Percentiles rank a stretch among this genome's conserved stretches.
Evolutionary conservation across 2,797 vertebrate genomes (phyloP).

Genomic region (Premnoplex brunnescens): DNA sequence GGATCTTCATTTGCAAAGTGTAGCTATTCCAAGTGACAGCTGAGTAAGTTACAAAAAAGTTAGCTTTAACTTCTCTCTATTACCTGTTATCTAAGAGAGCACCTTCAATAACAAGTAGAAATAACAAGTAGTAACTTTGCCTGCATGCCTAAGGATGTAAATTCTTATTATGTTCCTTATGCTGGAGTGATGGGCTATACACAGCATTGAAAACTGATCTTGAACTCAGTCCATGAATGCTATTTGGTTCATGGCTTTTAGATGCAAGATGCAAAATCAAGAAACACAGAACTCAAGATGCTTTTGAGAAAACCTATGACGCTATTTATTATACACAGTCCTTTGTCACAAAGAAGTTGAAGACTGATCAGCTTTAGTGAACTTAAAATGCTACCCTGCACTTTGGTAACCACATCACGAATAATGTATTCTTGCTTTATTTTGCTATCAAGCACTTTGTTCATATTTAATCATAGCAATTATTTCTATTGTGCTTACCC

Average conservation of each 20-base stretch:
- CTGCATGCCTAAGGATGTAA: background rate
- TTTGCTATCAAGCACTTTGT: background rate
- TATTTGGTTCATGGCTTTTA: background rate
- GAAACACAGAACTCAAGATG: background rate
- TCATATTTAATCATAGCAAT: constrained; percentile 20
- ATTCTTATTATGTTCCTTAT: background rate
- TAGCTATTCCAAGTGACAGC: background rate
- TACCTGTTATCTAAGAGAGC: background rate
- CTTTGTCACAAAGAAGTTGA: background rate
- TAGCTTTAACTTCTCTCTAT: background rate
- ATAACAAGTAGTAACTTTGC: background rate
- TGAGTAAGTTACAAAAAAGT: background rate
- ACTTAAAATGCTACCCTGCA: background rate
- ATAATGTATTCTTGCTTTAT: background rate
- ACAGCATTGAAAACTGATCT: background rate
- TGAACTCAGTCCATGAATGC: background rate
- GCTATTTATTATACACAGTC: background rate
- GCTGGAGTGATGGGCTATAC: background rate
- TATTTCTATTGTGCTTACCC: constrained; percentile 13
- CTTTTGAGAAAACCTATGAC: background rate
- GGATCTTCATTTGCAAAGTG: background rate
- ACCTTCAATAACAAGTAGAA: background rate
- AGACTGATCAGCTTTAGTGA: background rate
- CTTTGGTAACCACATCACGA: background rate
- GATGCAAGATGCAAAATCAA: background rate